A percentile compares a stretch with the other conserved stretches of the same genome.
Evolutionary conservation across 2,888 invertebrate species (phyloP).

Genomic region (Parnassius glacialis): DNA sequence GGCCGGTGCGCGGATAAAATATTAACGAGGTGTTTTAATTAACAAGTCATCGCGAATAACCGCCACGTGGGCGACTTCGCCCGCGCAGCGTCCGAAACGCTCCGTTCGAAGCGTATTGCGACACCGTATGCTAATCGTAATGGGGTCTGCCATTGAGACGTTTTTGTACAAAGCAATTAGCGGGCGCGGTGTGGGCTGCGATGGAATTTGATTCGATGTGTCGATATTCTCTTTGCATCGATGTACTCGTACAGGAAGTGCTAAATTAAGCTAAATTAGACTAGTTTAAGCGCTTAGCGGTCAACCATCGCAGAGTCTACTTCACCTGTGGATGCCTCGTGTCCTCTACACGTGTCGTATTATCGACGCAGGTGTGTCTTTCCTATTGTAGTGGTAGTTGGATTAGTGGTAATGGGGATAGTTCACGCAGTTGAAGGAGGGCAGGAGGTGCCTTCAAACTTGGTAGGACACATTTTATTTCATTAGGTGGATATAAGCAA

Average conservation of each 20-base stretch:
- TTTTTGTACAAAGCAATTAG: constrained; percentile 55
- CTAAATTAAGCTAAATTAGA: too few species aligned
- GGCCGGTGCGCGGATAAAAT: not conserved
- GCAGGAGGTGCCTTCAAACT: too few species aligned
- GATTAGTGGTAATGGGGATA: too few species aligned
- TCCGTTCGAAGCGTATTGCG: constrained; percentile 33
- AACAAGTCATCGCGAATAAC: not conserved
- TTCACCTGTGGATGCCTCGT: too few species aligned
- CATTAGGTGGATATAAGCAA: too few species aligned
- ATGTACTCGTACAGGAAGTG: not conserved
- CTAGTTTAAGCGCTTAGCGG: too few species aligned
- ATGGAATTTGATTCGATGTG: constrained; percentile 19
- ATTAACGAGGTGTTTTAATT: constrained; percentile 17
- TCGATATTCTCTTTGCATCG: constrained; percentile 9
- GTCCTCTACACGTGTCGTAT: too few species aligned
- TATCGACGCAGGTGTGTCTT: too few species aligned
- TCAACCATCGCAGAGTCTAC: too few species aligned
- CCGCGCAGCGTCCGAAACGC: constrained; percentile 9
- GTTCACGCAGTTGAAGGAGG: too few species aligned
- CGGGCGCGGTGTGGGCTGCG: constrained; percentile 41
- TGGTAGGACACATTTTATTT: too few species aligned
- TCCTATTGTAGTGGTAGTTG: too few species aligned
- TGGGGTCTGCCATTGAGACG: constrained; percentile 53
- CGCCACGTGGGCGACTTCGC: constrained; percentile 14
- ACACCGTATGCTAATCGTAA: constrained; percentile 60